A percentile compares a stretch with the other conserved stretches of the same genome.
phyloP scores from a whole-genome alignment of 2,888 invertebrate species.

The Helicoverpa assulta region DNA sequence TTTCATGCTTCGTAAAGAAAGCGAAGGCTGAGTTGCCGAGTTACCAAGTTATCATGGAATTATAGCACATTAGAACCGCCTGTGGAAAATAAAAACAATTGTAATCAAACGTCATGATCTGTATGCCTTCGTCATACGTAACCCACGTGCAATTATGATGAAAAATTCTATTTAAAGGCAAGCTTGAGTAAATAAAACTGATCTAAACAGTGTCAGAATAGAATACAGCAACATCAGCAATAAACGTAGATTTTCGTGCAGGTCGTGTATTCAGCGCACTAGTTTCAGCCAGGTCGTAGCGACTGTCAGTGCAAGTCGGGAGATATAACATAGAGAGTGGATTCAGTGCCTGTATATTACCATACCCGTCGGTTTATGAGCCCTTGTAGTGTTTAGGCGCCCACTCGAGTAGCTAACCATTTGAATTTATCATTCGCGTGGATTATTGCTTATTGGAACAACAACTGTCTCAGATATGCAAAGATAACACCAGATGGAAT shows the following conservation, averaged over 20 bases:
- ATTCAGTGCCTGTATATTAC: conserved; percentile 82
- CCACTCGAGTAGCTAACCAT: conserved; percentile 84
- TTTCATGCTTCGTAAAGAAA: conserved; percentile 27
- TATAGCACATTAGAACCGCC: neutral
- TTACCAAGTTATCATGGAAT: conserved; percentile 12
- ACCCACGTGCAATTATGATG: neutral
- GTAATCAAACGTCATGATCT: too few relatives aligned
- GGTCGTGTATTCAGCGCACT: conserved; percentile 26
- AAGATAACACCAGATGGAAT: conserved; percentile 72
- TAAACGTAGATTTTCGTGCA: conserved; percentile 13
- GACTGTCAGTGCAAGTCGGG: conserved; percentile 74
- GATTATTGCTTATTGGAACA: conserved; percentile 87
- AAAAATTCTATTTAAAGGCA: too few relatives aligned
- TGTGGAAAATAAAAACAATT: neutral
- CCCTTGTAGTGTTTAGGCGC: conserved; percentile 88
- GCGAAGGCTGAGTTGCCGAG: conserved; percentile 2
- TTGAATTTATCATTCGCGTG: conserved; percentile 86
- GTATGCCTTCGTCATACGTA: too few relatives aligned
- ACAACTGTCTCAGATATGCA: conserved; percentile 80
- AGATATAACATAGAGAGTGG: conserved; percentile 78
- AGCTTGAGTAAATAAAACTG: neutral
- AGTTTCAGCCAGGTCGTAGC: conserved; percentile 75
- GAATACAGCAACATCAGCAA: neutral
- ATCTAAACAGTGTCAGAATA: neutral
- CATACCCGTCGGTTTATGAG: conserved; percentile 88